Conservation (phyloP, 2,888 invertebrate species). For the Noctua fimbriata region DNA sequence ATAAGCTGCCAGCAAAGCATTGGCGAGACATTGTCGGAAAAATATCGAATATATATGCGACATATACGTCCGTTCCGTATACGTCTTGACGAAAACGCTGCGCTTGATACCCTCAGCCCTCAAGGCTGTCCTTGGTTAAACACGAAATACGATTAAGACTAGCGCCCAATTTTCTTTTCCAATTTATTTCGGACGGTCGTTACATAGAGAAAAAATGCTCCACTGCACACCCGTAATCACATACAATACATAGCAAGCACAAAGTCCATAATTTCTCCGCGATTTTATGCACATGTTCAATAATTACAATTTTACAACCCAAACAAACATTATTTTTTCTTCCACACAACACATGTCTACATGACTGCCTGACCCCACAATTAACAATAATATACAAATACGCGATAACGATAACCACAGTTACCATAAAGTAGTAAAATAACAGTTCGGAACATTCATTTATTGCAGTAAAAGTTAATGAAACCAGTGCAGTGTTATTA, state of each 20-base stretch:
- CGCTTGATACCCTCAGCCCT: no score
- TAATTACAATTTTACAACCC: slow-evolving; percentile 17
- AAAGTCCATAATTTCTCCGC: slow-evolving; percentile 6
- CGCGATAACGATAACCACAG: slow-evolving; percentile 10
- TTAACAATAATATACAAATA: slow-evolving; percentile 28
- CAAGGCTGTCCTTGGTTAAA: not conserved
- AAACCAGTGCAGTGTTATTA: slow-evolving; percentile 3
- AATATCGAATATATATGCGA: not conserved
- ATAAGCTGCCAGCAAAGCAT: not conserved
- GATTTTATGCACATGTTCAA: slow-evolving; percentile 15
- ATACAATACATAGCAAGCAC: not conserved
- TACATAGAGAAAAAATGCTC: not conserved
- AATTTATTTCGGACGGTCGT: no score
- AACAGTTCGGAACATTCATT: slow-evolving; percentile 20
- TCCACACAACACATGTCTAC: slow-evolving; percentile 10
- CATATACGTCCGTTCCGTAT: no score
- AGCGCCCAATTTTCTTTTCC: not conserved
- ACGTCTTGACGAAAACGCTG: not conserved
- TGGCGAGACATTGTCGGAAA: not conserved
- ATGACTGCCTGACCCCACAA: slow-evolving; percentile 11
- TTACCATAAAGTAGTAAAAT: slow-evolving; percentile 33
- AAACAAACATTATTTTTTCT: slow-evolving; percentile 15
- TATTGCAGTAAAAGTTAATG: slow-evolving; percentile 48
- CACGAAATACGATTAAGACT: not conserved
- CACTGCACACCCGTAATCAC: not conserved